Conservation (phyloP, 2,888 invertebrate species). For the Conistra vaccinii region DNA sequence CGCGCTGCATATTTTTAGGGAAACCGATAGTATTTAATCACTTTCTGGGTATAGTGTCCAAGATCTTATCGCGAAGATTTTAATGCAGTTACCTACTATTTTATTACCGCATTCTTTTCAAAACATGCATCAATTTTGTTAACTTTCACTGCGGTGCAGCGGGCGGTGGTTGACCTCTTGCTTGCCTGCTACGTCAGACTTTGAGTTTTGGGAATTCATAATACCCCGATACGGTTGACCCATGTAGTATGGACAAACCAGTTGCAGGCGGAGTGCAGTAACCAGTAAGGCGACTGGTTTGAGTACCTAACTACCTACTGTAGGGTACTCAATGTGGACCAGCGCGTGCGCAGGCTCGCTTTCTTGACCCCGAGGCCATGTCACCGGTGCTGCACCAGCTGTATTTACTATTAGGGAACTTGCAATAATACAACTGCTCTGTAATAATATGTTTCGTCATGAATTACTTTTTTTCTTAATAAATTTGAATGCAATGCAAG, state of each 20-base stretch:
- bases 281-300: background rate
- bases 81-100: background rate
- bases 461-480: background rate
- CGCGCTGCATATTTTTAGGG: background rate
- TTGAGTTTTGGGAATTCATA: no score
- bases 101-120: background rate
- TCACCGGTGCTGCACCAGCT: constrained; percentile 5
- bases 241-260: background rate
- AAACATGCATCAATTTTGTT: background rate
- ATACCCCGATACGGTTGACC: no score
- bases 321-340: background rate
- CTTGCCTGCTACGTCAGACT: background rate
- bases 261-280: background rate
- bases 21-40: no score
- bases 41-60: background rate
- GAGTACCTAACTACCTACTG: background rate
- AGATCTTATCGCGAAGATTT: background rate
- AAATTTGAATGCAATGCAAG: no score
- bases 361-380: constrained; percentile 5
- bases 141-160: constrained; percentile 16
- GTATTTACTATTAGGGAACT: background rate
- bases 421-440: background rate
- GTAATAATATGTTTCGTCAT: background rate
- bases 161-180: background rate
- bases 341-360: constrained; percentile 5